Evolutionary conservation across 2,888 invertebrate genomes (phyloP).

Genomic region (Trachelus troglodyta): DNA sequence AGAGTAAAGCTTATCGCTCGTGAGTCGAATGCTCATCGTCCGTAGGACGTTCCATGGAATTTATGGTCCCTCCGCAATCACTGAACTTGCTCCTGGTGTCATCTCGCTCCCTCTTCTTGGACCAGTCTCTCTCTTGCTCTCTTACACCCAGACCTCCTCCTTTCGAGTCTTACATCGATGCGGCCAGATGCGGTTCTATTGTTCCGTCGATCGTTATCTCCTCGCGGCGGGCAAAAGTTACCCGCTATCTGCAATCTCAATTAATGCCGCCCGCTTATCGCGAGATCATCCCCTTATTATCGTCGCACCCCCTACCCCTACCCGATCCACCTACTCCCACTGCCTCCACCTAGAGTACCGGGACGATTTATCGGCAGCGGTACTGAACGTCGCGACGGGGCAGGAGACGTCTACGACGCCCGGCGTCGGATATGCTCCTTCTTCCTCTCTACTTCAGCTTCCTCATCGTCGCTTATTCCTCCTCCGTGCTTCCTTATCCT

Average conservation of each 20-base stretch:
- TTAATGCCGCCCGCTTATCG: constrained; percentile 57
- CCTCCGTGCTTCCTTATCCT: background rate
- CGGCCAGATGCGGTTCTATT: constrained; percentile 21
- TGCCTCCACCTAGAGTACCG: background rate
- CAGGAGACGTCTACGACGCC: background rate
- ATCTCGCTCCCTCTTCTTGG: background rate
- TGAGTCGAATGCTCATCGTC: constrained; percentile 12
- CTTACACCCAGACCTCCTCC: background rate
- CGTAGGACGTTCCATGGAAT: constrained; percentile 16
- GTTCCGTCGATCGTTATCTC: constrained; percentile 50
- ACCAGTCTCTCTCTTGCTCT: background rate
- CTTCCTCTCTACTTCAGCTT: background rate
- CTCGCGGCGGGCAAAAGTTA: constrained; percentile 47
- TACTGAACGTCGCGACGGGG: background rate
- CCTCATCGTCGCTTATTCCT: background rate
- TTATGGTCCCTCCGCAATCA: constrained; percentile 21
- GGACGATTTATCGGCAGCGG: background rate
- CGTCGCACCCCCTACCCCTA: constrained; percentile 36
- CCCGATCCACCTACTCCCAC: background rate
- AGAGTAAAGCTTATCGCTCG: constrained; percentile 27
- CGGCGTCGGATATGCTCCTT: background rate
- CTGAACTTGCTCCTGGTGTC: constrained; percentile 8
- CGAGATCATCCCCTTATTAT: constrained; percentile 56
- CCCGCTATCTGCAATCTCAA: constrained; percentile 59
- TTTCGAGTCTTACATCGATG: constrained; percentile 25